phyloP scores from a whole-genome alignment of 2,113 vertebrate species.

The Prinia subflava region DNA sequence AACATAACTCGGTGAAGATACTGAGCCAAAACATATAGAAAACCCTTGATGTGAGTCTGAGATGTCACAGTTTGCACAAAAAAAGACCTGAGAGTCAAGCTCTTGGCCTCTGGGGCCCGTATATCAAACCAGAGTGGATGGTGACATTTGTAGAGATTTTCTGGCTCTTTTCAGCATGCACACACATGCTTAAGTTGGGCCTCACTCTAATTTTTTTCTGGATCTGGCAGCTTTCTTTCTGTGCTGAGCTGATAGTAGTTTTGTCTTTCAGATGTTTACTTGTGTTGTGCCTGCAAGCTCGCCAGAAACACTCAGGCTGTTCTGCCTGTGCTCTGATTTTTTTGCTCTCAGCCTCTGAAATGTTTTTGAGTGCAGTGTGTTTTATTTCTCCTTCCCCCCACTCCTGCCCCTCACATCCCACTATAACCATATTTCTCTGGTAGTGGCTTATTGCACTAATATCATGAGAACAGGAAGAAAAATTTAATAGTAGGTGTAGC shows the following conservation, averaged over 20 bases:
- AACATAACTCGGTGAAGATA: constrained; percentile 5
- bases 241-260: constrained; percentile 19
- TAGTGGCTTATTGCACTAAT: neutral
- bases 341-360: constrained; percentile 7
- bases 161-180: constrained; percentile 39
- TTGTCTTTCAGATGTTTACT: constrained; percentile 57
- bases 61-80: constrained; percentile 28
- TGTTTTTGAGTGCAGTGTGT: neutral
- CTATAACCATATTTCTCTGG: neutral
- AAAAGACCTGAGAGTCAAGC: neutral
- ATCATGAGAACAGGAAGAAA: neutral
- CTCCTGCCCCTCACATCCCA: neutral
- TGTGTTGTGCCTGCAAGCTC: constrained; percentile 30
- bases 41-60: constrained; percentile 28
- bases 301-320: constrained; percentile 33
- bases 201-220: constrained; percentile 32
- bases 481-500: neutral
- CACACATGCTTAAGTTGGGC: constrained; percentile 29
- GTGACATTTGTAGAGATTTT: constrained; percentile 40
- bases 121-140: neutral
- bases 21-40: constrained; percentile 44
- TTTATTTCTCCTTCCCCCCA: neutral
- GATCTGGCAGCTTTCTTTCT: constrained; percentile 36
- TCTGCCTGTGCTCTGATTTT: neutral
- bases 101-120: neutral